Evolutionary conservation across 2,888 invertebrate species (phyloP), one percentile per base, ranked within the genome.

Genomic region (Mimumesa dahlbomi): DNA sequence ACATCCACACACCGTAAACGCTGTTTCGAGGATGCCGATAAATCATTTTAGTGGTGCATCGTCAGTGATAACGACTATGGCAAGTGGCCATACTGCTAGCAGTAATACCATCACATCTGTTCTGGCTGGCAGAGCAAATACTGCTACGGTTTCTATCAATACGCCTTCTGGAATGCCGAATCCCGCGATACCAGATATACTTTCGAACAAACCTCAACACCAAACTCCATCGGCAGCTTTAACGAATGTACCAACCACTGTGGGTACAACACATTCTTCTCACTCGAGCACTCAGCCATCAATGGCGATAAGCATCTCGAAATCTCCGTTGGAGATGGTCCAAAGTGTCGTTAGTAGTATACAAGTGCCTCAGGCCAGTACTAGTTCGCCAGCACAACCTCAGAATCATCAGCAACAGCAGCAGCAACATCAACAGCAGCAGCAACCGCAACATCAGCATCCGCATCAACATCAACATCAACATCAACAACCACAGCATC

Each of bases 31-130:
- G 13, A 79, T 84, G 22, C 73, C 84, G 1, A 77, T 84, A 25
- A 81, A 83, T 22, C 78, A 83, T 7, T 85, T 85, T 34, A 78
- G 73, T n/a, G 75, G 85, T 21, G 73, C 84, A 31, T 88, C 89
- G 0, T 89, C 91, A 11, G 83, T 92, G 11, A 92, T 92, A 11
- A 92, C 92, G 0, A 92, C 92, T 0, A 92, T 93, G 92, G 94
- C 94, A 0, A 94, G 94, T 84, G 93, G 95, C 6, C 93, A 94
- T 85, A 95, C 95, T 0, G 93, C 93, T 1, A 94, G 94, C 31
- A 92, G 95, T 76, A 95, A 95, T 85, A 95, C 96, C 0, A 94
- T 96, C 16, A 96, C 96, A 0, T 95, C 94, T 0, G 95, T 95
- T 1, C 88, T 95, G 68, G 95, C 95, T 1, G 95, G 95, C 2